phyloP scores from a whole-genome alignment of 2,113 vertebrate species.

The Salvator merianae region DNA sequence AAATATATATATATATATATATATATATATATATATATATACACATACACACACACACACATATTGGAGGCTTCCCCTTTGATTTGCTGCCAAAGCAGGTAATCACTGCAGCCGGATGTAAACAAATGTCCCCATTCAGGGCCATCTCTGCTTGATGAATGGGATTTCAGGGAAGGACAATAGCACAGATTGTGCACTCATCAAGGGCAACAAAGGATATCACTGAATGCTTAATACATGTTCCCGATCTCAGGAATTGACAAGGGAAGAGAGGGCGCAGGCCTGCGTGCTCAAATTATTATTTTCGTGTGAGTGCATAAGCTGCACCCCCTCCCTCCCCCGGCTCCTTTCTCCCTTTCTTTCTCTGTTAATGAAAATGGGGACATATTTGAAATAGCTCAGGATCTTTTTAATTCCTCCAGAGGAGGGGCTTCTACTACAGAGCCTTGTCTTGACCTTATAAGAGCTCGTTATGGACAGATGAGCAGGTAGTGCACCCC shows the following conservation, averaged over 20 bases:
- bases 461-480: neutral
- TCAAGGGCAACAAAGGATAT: slow-evolving; percentile 33
- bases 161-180: slow-evolving; percentile 16
- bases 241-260: slow-evolving; percentile 6
- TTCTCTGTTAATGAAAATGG: neutral
- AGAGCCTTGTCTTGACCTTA: too few species aligned
- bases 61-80: neutral
- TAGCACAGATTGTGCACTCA: slow-evolving; percentile 25
- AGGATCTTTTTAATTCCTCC: neutral
- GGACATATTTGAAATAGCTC: neutral
- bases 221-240: slow-evolving; percentile 18
- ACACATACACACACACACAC: neutral
- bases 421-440: too few species aligned
- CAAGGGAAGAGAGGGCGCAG: neutral
- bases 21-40: neutral
- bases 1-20: too few species aligned
- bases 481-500: neutral
- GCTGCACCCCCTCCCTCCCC: neutral
- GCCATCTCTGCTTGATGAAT: slow-evolving; percentile 21
- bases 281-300: neutral
- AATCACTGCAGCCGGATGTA: neutral
- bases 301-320: neutral
- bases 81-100: neutral
- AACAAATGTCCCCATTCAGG: neutral
- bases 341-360: too few species aligned